phyloP scores from a whole-genome alignment of 2,113 vertebrate genomes.

The Falco punctatus region DNA sequence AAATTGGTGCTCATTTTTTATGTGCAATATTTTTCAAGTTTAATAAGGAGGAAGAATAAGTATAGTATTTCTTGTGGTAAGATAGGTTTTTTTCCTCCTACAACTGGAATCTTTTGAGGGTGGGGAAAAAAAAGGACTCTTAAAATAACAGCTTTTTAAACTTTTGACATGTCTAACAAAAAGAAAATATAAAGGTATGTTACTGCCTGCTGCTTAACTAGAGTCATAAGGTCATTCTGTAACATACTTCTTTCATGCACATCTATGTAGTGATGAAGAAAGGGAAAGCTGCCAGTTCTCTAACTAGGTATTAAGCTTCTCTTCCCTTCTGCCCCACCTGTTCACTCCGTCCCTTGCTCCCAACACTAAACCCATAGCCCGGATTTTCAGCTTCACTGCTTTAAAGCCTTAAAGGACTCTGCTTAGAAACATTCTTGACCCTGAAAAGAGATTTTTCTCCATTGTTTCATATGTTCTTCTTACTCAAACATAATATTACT shows the following conservation, averaged over 20 bases:
- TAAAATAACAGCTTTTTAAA: constrained; percentile 32
- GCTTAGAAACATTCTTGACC: background rate
- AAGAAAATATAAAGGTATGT: background rate
- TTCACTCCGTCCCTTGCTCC: background rate
- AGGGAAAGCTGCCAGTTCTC: background rate
- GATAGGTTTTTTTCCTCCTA: background rate
- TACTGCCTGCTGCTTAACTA: constrained; percentile 15
- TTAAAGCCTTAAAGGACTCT: background rate
- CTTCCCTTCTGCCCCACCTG: background rate
- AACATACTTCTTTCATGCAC: background rate
- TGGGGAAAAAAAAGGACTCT: background rate
- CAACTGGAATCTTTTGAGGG: background rate
- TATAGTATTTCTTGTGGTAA: background rate
- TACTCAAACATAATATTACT: background rate
- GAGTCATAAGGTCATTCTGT: background rate
- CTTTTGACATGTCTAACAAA: background rate
- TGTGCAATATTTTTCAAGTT: constrained; percentile 44
- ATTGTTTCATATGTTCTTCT: background rate
- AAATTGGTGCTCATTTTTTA: constrained; percentile 22
- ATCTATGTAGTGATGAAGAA: background rate
- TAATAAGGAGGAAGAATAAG: constrained; percentile 44
- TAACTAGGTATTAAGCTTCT: background rate
- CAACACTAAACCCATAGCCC: background rate
- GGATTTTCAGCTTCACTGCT: background rate
- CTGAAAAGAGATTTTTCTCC: background rate